These are phyloP conservation scores for Psilopsiagon aymara DNA, from an alignment of 2,113 vertebrate genomes.

Conservation along the genomic window DNA sequence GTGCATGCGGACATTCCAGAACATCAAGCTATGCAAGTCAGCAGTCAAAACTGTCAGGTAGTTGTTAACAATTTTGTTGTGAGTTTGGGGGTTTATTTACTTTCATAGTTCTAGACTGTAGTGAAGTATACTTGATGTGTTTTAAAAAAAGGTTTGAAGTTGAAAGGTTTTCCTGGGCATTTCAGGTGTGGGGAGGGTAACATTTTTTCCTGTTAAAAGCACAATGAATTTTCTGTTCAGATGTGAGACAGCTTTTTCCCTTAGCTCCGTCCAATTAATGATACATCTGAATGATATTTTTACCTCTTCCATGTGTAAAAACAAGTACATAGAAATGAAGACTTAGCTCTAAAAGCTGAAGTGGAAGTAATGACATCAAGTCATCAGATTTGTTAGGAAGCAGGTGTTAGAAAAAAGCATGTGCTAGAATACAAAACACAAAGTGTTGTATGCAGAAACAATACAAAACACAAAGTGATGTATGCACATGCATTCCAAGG, in stretches of 20 bases:
- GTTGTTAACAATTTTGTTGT: background rate
- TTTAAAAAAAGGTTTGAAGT: background rate
- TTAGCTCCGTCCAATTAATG: background rate
- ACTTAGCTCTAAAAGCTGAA: background rate
- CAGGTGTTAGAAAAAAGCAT: background rate
- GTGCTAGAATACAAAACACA: background rate
- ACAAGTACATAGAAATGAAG: background rate
- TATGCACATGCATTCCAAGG: background rate
- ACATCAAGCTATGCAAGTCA: constrained; percentile 92
- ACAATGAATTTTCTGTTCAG: background rate
- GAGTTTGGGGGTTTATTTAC: background rate
- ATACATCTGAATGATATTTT: background rate
- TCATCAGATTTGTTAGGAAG: background rate
- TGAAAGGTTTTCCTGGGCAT: background rate
- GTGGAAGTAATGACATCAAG: background rate
- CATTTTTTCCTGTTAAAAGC: background rate
- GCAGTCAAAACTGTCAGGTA: constrained; percentile 95
- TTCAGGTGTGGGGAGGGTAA: background rate
- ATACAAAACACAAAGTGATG: background rate
- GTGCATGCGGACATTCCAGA: constrained; percentile 88
- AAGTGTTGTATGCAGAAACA: background rate
- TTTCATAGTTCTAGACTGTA: background rate
- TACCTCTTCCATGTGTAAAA: background rate
- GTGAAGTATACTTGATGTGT: background rate
- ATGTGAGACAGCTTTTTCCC: background rate